Evolutionary conservation across 1,140 invertebrate species (phyloP).

Genomic region (Bombus vancouverensis): DNA sequence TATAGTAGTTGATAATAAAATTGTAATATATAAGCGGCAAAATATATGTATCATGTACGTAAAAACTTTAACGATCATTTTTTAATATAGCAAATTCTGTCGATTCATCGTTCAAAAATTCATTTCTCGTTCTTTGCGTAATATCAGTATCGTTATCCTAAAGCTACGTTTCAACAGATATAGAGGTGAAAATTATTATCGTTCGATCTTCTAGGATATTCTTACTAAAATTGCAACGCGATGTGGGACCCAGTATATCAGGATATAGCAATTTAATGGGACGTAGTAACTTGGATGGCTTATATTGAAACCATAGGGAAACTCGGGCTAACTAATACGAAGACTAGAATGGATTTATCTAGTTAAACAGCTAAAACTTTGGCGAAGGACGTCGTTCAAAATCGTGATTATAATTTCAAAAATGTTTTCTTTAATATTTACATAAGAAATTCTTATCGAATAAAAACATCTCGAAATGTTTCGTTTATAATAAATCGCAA

Average conservation of each 20-base stretch:
- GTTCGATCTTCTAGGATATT: not conserved
- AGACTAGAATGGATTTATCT: constrained; percentile 29
- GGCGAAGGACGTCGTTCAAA: not conserved
- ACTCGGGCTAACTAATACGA: constrained; percentile 30
- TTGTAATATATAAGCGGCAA: no score
- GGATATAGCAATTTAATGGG: constrained; percentile 43
- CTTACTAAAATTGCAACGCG: constrained; percentile 27
- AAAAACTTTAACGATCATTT: not conserved
- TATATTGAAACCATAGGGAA: constrained; percentile 21
- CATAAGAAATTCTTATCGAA: not conserved
- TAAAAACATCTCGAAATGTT: not conserved
- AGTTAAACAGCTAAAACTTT: constrained; percentile 39
- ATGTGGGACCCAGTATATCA: constrained; percentile 24
- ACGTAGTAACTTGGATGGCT: constrained; percentile 37
- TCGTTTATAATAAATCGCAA: not conserved
- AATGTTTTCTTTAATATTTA: not conserved
- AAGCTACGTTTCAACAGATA: not conserved
- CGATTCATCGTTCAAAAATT: not conserved
- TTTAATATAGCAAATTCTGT: not conserved
- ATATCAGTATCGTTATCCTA: not conserved
- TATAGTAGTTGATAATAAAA: no score
- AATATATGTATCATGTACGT: not conserved
- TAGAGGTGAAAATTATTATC: not conserved
- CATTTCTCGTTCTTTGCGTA: not conserved
- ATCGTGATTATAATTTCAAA: not conserved